Percentiles rank a stretch among this genome's conserved stretches.
Evolutionary conservation across 2,888 invertebrate species (phyloP).

Genomic region (Encarsia formosa): DNA sequence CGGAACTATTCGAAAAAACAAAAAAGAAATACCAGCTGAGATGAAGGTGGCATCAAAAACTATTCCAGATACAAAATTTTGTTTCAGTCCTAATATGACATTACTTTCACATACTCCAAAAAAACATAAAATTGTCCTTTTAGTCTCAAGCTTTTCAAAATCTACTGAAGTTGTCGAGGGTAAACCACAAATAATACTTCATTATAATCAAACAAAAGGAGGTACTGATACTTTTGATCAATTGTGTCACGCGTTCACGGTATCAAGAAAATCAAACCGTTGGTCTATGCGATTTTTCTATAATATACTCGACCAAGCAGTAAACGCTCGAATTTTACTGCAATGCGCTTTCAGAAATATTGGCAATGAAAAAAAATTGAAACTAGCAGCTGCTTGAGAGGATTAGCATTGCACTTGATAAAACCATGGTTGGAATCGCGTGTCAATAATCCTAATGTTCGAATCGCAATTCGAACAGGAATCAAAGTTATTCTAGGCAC

Average conservation of each 20-base stretch:
- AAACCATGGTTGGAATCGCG: too few species aligned
- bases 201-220: conserved; percentile 28
- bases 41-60: conserved; percentile 28
- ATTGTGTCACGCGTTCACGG: conserved; percentile 28
- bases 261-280: too few species aligned
- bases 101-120: conserved; percentile 34
- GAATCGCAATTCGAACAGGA: too few species aligned
- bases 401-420: too few species aligned
- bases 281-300: too few species aligned
- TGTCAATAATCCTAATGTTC: too few species aligned
- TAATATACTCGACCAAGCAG: too few species aligned
- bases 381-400: too few species aligned
- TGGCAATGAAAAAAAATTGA: too few species aligned
- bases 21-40: conserved; percentile 20
- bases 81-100: conserved; percentile 31
- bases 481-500: too few species aligned
- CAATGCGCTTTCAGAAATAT: too few species aligned
- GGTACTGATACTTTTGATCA: conserved; percentile 33
- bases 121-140: conserved; percentile 13
- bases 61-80: conserved; percentile 24
- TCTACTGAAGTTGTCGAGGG: neutral
- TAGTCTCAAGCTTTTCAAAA: neutral
- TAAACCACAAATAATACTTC: neutral
- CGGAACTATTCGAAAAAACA: conserved; percentile 31
- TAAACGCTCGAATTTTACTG: too few species aligned